Percentiles rank a stretch among this genome's conserved stretches.
Conservation (phyloP, 37 sponge, comb jelly and placozoan genomes). For the Mnemiopsis leidyi region DNA sequence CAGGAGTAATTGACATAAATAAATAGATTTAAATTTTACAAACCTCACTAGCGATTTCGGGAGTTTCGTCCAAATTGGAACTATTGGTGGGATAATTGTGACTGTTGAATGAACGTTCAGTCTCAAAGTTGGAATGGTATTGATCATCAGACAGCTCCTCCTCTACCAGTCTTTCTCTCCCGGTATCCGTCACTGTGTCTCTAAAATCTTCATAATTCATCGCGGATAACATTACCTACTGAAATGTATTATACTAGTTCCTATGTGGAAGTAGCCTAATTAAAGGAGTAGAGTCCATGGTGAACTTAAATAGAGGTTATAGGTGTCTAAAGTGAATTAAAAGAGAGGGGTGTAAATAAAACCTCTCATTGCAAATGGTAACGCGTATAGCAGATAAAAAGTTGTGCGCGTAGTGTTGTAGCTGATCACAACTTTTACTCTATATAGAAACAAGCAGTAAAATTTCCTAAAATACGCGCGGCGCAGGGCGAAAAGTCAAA, state of each 20-base stretch:
- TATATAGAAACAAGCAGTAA: neutral
- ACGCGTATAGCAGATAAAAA: neutral
- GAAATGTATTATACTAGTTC: neutral
- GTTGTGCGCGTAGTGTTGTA: conserved; percentile 42
- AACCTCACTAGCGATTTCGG: conserved; percentile 62
- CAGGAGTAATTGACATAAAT: too few relatives aligned
- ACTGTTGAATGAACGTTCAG: neutral
- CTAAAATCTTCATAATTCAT: conserved; percentile 42
- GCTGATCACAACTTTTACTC: conserved; percentile 38
- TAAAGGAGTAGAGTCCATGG: too few relatives aligned
- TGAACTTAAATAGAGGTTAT: neutral
- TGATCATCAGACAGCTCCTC: conserved; percentile 50
- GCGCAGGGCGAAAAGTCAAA: neutral
- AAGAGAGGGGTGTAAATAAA: neutral
- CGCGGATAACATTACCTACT: conserved; percentile 38
- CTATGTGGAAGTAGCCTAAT: neutral
- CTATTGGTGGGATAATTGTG: too few relatives aligned
- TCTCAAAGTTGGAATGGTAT: neutral
- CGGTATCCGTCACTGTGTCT: neutral
- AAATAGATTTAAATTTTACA: neutral
- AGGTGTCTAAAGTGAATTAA: neutral
- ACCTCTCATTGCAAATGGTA: neutral
- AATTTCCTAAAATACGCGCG: conserved; percentile 14
- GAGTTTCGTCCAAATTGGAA: conserved; percentile 46
- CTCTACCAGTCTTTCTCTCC: neutral